These are phyloP conservation scores for Mustelus asterias DNA, from an alignment of 2,113 vertebrate species.

Conservation along the genomic window DNA sequence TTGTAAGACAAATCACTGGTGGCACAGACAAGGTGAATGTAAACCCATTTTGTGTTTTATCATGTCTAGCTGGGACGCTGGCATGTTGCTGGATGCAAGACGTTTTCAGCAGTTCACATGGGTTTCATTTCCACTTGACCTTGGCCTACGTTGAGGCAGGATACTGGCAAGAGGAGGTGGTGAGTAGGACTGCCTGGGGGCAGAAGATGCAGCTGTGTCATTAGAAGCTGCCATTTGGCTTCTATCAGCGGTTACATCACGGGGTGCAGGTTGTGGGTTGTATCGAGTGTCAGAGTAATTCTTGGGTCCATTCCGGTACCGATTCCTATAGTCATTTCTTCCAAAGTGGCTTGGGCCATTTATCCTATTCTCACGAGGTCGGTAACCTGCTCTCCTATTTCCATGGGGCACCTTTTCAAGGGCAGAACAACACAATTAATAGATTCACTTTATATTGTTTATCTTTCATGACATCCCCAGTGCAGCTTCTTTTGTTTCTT, in stretches of 20 bases:
- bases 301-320: constrained; percentile 55
- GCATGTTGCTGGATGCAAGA: constrained; percentile 36
- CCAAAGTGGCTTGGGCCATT: constrained; percentile 55
- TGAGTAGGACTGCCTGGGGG: constrained; percentile 43
- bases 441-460: not conserved
- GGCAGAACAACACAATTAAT: not conserved
- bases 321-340: constrained; percentile 44
- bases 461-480: not conserved
- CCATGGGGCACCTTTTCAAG: constrained; percentile 64
- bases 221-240: constrained; percentile 44
- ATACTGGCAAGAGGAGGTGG: constrained; percentile 50
- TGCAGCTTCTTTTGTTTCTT: not conserved
- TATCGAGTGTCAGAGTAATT: constrained; percentile 45
- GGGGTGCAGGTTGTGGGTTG: constrained; percentile 35
- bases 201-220: constrained; percentile 43
- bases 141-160: constrained; percentile 74
- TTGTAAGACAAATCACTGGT: constrained; percentile 39
- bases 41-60: constrained; percentile 46
- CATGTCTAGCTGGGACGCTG: constrained; percentile 47
- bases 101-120: constrained; percentile 48
- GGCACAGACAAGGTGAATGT: constrained; percentile 48
- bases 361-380: constrained; percentile 61
- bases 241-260: constrained; percentile 41
- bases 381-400: constrained; percentile 56
- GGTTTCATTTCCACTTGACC: constrained; percentile 54